Evolutionary conservation across 2,113 vertebrate species (phyloP).

Genomic region (Alethe diademata): DNA sequence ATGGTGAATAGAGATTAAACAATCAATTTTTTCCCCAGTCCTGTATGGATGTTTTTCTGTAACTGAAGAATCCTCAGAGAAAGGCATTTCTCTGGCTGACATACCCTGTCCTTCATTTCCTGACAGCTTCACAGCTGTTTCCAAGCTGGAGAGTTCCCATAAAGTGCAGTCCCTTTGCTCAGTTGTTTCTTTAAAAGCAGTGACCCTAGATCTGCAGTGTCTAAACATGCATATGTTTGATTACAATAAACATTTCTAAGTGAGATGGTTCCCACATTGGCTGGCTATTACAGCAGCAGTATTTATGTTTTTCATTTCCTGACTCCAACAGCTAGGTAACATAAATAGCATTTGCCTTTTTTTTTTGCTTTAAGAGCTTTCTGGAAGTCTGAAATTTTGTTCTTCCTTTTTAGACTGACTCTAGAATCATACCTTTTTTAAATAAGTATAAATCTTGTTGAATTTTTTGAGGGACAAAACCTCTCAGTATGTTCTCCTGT

Average conservation of each 20-base stretch:
- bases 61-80: neutral
- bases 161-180: neutral
- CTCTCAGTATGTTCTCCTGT: neutral
- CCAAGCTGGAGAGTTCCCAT: neutral
- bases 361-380: neutral
- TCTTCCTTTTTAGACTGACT: neutral
- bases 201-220: neutral
- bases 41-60: neutral
- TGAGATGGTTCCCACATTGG: neutral
- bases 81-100: neutral
- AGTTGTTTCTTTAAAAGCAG: neutral
- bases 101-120: neutral
- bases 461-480: neutral
- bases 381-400: neutral
- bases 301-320: neutral
- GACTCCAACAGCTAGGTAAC: neutral
- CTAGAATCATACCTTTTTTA: neutral
- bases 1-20: neutral
- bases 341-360: neutral
- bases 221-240: neutral
- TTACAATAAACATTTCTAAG: neutral
- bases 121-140: neutral
- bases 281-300: neutral
- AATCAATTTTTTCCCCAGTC: neutral
- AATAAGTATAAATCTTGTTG: neutral